These are phyloP conservation scores for Chrysolina americana DNA, from an alignment of 2,888 invertebrate genomes.

Conservation along the genomic window DNA sequence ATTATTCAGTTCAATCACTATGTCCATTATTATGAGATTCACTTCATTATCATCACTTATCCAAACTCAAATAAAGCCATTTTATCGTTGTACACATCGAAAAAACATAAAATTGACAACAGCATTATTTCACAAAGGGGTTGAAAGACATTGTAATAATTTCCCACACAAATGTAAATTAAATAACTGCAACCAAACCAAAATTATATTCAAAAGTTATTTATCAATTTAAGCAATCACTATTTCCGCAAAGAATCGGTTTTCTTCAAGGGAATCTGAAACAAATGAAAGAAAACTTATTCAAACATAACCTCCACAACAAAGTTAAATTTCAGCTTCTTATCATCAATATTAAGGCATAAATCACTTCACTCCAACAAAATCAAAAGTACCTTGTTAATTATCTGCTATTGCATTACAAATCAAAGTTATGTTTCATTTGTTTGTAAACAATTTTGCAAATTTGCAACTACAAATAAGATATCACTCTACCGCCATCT, in stretches of 20 bases:
- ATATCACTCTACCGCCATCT: slow-evolving; percentile 69
- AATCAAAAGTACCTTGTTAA: slow-evolving; percentile 14
- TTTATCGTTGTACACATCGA: slow-evolving; percentile 64
- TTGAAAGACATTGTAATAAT: slow-evolving; percentile 50
- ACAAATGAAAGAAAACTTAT: slow-evolving; percentile 61
- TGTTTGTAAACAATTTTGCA: slow-evolving; percentile 68
- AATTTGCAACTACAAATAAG: slow-evolving; percentile 66
- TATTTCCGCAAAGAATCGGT: slow-evolving; percentile 19
- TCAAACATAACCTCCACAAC: slow-evolving; percentile 64
- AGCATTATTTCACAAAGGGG: slow-evolving; percentile 62
- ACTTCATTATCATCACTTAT: slow-evolving; percentile 58
- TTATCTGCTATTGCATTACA: slow-evolving; percentile 12
- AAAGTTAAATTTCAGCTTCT: slow-evolving; percentile 53
- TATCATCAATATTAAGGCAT: neutral
- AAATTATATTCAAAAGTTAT: slow-evolving; percentile 38
- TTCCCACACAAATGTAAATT: slow-evolving; percentile 45
- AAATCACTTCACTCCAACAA: slow-evolving; percentile 19
- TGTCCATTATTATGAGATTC: slow-evolving; percentile 34
- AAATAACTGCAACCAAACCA: slow-evolving; percentile 41
- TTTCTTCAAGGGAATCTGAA: slow-evolving; percentile 57
- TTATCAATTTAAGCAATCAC: slow-evolving; percentile 17
- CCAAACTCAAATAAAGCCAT: slow-evolving; percentile 71
- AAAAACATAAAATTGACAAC: slow-evolving; percentile 53
- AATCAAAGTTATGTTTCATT: slow-evolving; percentile 24
- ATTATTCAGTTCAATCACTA: slow-evolving; percentile 33